A percentile compares a stretch with the other conserved stretches of the same genome.
Conservation (phyloP, 1,140 invertebrate genomes). For the Trichoplusia ni region DNA sequence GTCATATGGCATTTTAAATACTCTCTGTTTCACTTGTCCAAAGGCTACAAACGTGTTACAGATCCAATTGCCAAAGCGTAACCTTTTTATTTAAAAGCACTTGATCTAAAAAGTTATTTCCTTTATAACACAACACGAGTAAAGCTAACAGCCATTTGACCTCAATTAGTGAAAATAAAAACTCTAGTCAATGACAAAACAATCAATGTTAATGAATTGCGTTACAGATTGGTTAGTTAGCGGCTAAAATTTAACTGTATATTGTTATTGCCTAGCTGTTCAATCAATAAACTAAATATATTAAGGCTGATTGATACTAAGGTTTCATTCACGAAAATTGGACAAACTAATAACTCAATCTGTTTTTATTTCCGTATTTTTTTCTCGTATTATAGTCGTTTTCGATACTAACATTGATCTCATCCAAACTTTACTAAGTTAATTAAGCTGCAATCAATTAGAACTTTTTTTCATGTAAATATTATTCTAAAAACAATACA, state of each 20-base stretch:
- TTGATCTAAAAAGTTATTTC: conserved; percentile 40
- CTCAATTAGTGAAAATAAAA: conserved; percentile 67
- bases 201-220: conserved; percentile 60
- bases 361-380: too few species aligned
- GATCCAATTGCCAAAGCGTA: background rate
- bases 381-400: too few species aligned
- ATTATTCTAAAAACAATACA: too few species aligned
- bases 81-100: conserved; percentile 22
- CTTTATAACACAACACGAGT: conserved; percentile 37
- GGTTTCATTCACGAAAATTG: background rate
- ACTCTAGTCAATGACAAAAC: conserved; percentile 63
- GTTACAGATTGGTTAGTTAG: conserved; percentile 41
- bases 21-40: background rate
- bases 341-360: background rate
- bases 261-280: background rate
- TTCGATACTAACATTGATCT: too few species aligned
- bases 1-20: background rate
- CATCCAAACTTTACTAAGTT: too few species aligned
- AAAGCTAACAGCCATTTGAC: conserved; percentile 57
- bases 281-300: background rate
- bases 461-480: too few species aligned
- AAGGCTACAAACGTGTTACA: background rate
- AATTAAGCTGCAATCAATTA: too few species aligned
- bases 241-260: conserved; percentile 9
- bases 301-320: background rate